Conservation (phyloP, 1,140 invertebrate species). For the Tetragnatha versicolor region DNA sequence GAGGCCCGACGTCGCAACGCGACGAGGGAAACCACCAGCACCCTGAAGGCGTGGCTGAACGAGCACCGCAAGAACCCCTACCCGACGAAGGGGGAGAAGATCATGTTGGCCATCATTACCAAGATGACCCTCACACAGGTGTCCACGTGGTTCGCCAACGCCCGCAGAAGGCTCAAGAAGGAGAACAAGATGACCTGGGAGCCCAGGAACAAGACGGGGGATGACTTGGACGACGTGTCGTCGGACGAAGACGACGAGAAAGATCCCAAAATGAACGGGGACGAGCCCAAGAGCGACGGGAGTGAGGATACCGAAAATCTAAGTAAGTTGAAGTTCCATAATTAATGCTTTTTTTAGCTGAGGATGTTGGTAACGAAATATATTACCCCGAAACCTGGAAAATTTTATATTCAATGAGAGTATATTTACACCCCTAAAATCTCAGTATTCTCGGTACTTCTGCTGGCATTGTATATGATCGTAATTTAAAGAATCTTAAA, state of each 20-base stretch:
- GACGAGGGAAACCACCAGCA: conserved; percentile 95
- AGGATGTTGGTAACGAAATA: no score
- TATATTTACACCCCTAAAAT: no score
- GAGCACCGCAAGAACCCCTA: conserved; percentile 85
- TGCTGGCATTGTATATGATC: no score
- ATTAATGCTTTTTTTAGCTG: no score
- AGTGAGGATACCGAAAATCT: conserved; percentile 21
- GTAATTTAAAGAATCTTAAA: no score
- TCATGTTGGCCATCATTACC: conserved; percentile 70
- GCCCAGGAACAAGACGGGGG: conserved; percentile 65
- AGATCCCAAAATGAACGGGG: conserved; percentile 8
- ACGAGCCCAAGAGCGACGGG: conserved; percentile 20
- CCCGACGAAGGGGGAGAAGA: conserved; percentile 71
- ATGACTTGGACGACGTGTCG: conserved; percentile 54
- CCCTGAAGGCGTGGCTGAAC: conserved; percentile 91
- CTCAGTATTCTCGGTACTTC: no score
- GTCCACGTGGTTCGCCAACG: conserved; percentile 77
- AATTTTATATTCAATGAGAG: no score
- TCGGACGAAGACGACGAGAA: conserved; percentile 53
- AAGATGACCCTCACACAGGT: conserved; percentile 71
- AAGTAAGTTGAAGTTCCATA: no score
- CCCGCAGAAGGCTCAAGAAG: conserved; percentile 71
- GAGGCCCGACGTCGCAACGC: conserved; percentile 92
- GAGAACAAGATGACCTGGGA: conserved; percentile 78
- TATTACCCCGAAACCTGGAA: no score